These are phyloP conservation scores for Cabera pusaria DNA, from an alignment of 2,888 invertebrate genomes.

Conservation along the genomic window DNA sequence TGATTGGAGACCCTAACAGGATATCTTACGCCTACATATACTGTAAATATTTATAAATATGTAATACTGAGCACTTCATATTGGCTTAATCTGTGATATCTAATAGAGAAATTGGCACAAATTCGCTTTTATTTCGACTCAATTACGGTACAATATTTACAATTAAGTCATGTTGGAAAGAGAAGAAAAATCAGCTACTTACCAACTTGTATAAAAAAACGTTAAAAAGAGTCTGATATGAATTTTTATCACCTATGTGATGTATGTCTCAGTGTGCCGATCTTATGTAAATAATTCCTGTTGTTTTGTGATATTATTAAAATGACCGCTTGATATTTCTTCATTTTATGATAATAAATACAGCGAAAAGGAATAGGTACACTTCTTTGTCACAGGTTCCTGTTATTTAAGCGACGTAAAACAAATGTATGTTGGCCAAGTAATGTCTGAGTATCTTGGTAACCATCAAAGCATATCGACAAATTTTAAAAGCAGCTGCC, in stretches of 20 bases:
- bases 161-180: slow-evolving; percentile 22
- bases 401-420: too few relatives aligned
- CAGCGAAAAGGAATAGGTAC: background rate
- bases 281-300: slow-evolving; percentile 31
- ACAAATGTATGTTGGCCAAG: too few relatives aligned
- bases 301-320: slow-evolving; percentile 53
- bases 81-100: slow-evolving; percentile 79
- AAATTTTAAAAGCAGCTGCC: too few relatives aligned
- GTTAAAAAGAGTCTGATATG: too few relatives aligned
- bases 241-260: too few relatives aligned
- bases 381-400: background rate
- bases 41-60: slow-evolving; percentile 25
- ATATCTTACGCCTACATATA: slow-evolving; percentile 20
- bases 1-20: slow-evolving; percentile 17
- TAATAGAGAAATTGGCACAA: slow-evolving; percentile 59
- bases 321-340: slow-evolving; percentile 52
- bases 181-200: too few relatives aligned
- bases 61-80: slow-evolving; percentile 45
- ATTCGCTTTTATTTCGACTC: slow-evolving; percentile 35
- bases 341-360: background rate
- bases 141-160: slow-evolving; percentile 12
- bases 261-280: background rate
- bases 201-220: too few relatives aligned
- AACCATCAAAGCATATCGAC: too few relatives aligned
- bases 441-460: too few relatives aligned